A percentile compares a stretch with the other conserved stretches of the same genome.
These are phyloP conservation scores for Drosophila orosa DNA, from an alignment of 1,140 invertebrate species.

Conservation along the genomic window DNA sequence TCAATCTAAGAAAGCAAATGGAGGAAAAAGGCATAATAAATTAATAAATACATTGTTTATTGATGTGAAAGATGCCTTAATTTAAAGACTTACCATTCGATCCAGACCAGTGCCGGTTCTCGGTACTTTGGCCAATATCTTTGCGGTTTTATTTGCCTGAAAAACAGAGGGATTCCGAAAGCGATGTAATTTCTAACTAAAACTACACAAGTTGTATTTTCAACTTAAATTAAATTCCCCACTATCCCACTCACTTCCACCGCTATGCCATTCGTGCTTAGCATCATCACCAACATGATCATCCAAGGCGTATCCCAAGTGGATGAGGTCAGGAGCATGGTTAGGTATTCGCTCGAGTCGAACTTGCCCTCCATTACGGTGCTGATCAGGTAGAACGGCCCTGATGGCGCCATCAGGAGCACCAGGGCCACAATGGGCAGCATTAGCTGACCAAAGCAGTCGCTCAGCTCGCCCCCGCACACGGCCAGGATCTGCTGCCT, in stretches of 20 bases:
- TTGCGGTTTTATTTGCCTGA: slow-evolving; percentile 77
- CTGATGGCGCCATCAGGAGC: slow-evolving; percentile 49
- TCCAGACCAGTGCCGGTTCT: slow-evolving; percentile 67
- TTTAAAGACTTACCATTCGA: slow-evolving; percentile 75
- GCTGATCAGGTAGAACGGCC: slow-evolving; percentile 56
- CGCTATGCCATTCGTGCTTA: slow-evolving; percentile 52
- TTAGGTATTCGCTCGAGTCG: not conserved
- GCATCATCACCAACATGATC: slow-evolving; percentile 51
- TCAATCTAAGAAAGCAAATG: slow-evolving; percentile 53
- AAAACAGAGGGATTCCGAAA: slow-evolving; percentile 17
- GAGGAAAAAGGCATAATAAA: not conserved
- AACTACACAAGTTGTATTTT: not conserved
- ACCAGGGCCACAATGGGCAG: slow-evolving; percentile 61
- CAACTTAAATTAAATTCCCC: not conserved
- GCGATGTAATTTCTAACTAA: too few species aligned
- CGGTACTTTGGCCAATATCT: slow-evolving; percentile 72
- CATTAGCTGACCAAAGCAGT: slow-evolving; percentile 58
- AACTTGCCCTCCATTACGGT: slow-evolving; percentile 62
- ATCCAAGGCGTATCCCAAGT: slow-evolving; percentile 61
- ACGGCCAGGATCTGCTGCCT: slow-evolving; percentile 37
- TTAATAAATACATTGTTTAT: too few species aligned
- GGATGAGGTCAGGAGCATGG: slow-evolving; percentile 12
- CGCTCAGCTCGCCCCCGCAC: slow-evolving; percentile 34
- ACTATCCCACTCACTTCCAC: slow-evolving; percentile 54
- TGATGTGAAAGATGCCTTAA: too few species aligned